A percentile compares a stretch with the other conserved stretches of the same genome.
These are phyloP conservation scores for Phoxinus phoxinus DNA, from an alignment of 2,113 vertebrate genomes.

Conservation along the genomic window DNA sequence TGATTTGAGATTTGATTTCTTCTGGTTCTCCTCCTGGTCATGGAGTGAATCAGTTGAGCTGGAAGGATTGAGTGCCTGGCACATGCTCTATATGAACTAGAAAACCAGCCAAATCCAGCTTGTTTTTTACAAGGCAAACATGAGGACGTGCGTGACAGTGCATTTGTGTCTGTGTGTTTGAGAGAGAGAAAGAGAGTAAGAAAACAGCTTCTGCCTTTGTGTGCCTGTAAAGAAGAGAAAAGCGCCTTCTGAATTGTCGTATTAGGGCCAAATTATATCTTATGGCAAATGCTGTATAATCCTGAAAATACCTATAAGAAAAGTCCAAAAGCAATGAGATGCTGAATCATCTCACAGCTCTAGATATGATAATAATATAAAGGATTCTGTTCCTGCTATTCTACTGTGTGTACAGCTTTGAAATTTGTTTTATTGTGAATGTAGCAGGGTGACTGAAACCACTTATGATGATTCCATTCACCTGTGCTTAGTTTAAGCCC, in stretches of 20 bases:
- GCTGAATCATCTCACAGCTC: conserved; percentile 29
- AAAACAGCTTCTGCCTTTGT: conserved; percentile 67
- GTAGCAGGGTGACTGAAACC: too few species aligned
- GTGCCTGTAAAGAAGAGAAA: conserved; percentile 63
- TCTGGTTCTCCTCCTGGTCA: conserved; percentile 91
- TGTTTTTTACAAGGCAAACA: conserved; percentile 72
- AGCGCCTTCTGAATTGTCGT: conserved; percentile 71
- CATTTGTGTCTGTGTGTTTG: neutral
- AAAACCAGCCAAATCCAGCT: conserved; percentile 81
- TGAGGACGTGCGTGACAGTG: conserved; percentile 51
- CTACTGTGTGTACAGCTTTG: neutral
- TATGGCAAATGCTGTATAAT: conserved; percentile 79
- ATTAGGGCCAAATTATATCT: conserved; percentile 75
- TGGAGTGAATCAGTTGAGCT: conserved; percentile 83
- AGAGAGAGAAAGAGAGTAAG: conserved; percentile 43
- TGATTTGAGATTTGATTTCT: neutral
- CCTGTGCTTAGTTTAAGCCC: too few species aligned
- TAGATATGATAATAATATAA: neutral
- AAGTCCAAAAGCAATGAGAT: conserved; percentile 45
- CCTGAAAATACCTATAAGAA: conserved; percentile 65
- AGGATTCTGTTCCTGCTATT: neutral
- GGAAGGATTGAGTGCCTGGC: conserved; percentile 83
- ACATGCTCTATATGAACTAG: conserved; percentile 73
- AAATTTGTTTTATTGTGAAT: neutral
- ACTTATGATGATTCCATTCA: too few species aligned